Evolutionary conservation across 2,113 vertebrate species (phyloP).

Genomic region (Gopherus evgoodei): DNA sequence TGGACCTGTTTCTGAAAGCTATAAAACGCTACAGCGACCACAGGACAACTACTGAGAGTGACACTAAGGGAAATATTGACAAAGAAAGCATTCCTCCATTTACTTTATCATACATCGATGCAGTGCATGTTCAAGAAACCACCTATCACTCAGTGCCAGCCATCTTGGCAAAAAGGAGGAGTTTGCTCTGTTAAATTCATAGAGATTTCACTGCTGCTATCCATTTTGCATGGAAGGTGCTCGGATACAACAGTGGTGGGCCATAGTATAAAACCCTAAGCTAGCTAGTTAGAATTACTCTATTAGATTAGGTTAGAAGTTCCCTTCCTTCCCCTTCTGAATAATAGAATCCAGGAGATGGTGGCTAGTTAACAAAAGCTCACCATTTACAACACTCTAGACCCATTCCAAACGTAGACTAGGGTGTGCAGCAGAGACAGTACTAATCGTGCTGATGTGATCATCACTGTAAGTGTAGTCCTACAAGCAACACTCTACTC

Average conservation of each 20-base stretch:
- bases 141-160: not conserved
- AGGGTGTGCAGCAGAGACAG: not conserved
- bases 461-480: too few relatives aligned
- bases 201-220: not conserved
- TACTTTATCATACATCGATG: not conserved
- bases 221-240: not conserved
- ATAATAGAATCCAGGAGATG: not conserved
- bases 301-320: not conserved
- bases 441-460: not conserved
- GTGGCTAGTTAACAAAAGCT: not conserved
- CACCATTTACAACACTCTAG: not conserved
- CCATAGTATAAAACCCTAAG: not conserved
- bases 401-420: not conserved
- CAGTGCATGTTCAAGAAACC: not conserved
- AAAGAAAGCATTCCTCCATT: not conserved
- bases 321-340: not conserved
- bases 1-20: not conserved
- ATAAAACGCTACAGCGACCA: not conserved
- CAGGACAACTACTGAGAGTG: not conserved
- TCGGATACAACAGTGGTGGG: not conserved
- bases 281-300: not conserved
- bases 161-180: not conserved
- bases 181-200: not conserved
- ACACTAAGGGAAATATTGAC: not conserved
- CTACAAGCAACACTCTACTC: too few relatives aligned